phyloP scores from a whole-genome alignment of 2,797 vertebrate genomes.

The Bucorvus abyssinicus region DNA sequence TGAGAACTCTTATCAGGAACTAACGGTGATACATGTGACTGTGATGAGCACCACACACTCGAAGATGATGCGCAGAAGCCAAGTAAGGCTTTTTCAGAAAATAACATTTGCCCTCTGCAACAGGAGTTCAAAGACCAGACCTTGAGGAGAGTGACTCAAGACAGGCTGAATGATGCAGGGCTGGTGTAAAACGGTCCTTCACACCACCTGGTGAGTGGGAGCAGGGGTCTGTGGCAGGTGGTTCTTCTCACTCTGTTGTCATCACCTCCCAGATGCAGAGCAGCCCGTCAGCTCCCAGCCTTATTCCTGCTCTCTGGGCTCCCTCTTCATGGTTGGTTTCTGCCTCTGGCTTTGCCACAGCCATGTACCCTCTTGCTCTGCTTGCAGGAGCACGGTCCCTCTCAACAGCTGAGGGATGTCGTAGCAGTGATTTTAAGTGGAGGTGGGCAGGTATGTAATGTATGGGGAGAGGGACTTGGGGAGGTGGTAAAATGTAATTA shows the following conservation, averaged over 20 bases:
- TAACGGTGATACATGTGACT: neutral
- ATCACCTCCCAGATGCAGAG: neutral
- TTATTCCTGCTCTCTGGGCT: neutral
- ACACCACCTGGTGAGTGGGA: fast-evolving
- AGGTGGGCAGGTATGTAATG: neutral
- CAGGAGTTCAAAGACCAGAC: neutral
- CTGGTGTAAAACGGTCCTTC: neutral
- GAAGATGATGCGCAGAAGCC: neutral
- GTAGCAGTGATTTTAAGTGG: neutral
- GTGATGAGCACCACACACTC: neutral
- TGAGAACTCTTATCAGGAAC: neutral
- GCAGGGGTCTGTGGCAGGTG: neutral
- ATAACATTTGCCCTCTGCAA: neutral
- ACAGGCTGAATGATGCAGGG: neutral
- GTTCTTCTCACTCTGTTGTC: neutral
- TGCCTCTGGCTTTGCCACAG: neutral
- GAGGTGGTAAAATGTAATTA: neutral
- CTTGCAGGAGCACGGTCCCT: neutral
- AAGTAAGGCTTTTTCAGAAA: neutral
- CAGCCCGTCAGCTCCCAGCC: neutral
- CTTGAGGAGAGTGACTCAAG: fast-evolving
- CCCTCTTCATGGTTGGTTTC: fast-evolving
- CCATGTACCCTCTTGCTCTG: fast-evolving
- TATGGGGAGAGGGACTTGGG: neutral
- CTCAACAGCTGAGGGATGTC: neutral